Evolutionary conservation across 2,888 invertebrate species (phyloP).

Genomic region (Mesorhabditis sp.): DNA sequence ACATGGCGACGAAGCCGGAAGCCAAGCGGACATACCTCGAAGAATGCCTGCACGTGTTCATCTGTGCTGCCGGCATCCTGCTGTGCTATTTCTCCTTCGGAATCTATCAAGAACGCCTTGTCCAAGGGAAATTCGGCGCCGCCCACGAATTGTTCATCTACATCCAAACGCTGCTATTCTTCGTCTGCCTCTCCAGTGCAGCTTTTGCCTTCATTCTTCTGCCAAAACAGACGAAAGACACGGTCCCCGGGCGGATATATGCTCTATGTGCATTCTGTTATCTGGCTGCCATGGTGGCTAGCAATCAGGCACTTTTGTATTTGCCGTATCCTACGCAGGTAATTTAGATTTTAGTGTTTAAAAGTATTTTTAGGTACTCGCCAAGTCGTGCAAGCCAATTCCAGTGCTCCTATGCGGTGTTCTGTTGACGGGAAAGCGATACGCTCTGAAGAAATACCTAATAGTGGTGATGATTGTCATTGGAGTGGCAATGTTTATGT

Average conservation of each 20-base stretch:
- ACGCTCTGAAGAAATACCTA: conserved; percentile 74
- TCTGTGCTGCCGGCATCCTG: conserved; percentile 84
- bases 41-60: conserved; percentile 67
- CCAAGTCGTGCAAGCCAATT: conserved; percentile 96
- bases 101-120: conserved; percentile 89
- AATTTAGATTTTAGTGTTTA: too few species aligned
- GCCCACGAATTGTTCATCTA: conserved; percentile 78
- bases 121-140: conserved; percentile 77
- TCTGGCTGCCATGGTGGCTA: conserved; percentile 88
- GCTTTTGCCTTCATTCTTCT: conserved; percentile 70
- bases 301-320: conserved; percentile 91
- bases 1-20: too few species aligned
- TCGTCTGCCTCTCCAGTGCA: conserved; percentile 84
- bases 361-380: conserved; percentile 76
- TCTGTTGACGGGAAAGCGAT: conserved; percentile 80
- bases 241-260: conserved; percentile 20
- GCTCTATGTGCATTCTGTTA: conserved; percentile 78
- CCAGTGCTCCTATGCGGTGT: conserved; percentile 95
- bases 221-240: conserved; percentile 34
- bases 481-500: conserved; percentile 90
- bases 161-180: conserved; percentile 78
- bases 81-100: conserved; percentile 86
- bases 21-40: not conserved
- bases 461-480: conserved; percentile 85
- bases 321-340: conserved; percentile 94